Conservation (phyloP, 2,113 vertebrate species). For the Eidolon helvum region DNA sequence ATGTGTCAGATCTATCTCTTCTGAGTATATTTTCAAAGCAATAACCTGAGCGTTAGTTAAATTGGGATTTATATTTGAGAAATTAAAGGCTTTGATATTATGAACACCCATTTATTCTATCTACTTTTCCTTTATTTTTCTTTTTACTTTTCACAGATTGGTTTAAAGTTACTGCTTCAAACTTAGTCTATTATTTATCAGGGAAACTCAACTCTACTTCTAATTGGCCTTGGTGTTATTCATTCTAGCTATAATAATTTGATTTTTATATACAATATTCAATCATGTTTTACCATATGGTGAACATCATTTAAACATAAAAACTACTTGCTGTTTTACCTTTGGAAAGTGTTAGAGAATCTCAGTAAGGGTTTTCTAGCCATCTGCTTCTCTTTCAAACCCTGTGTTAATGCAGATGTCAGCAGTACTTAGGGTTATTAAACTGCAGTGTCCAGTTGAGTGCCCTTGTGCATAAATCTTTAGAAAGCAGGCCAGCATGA, state of each 20-base stretch:
- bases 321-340: conserved; percentile 83
- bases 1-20: conserved; percentile 13
- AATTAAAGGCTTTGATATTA: conserved; percentile 53
- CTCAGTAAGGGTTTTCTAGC: conserved; percentile 83
- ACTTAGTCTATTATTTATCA: conserved; percentile 44
- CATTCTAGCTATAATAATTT: conserved; percentile 73
- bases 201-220: conserved; percentile 60
- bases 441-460: conserved; percentile 76
- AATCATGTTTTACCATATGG: conserved; percentile 81
- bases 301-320: conserved; percentile 82
- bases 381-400: conserved; percentile 82
- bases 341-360: conserved; percentile 81
- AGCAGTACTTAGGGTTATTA: conserved; percentile 79
- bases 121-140: not conserved
- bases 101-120: conserved; percentile 27
- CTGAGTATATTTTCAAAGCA: conserved; percentile 55
- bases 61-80: conserved; percentile 43
- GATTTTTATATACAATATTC: conserved; percentile 80
- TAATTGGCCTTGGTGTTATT: conserved; percentile 76
- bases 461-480: conserved; percentile 79
- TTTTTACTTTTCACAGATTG: conserved; percentile 50
- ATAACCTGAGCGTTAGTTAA: conserved; percentile 57
- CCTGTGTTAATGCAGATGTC: conserved; percentile 79
- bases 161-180: conserved; percentile 55
- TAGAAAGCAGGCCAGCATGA: conserved; percentile 43